Percentiles rank a stretch among this genome's conserved stretches.
Conservation (phyloP, 2,888 invertebrate genomes). For the Melieria crassipennis region DNA sequence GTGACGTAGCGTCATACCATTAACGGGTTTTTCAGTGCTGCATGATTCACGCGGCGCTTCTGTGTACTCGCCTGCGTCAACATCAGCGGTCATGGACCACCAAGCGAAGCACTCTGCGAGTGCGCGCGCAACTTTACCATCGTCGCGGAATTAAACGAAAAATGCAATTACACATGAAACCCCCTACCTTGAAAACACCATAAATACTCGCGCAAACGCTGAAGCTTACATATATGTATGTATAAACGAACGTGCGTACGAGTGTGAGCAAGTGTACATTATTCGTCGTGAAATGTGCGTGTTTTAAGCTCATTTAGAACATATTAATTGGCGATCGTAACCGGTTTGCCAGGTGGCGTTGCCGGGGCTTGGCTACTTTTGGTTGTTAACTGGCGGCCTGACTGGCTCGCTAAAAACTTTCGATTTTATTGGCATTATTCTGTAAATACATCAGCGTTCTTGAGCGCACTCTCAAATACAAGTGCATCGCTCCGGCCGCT, state of each 20-base stretch:
- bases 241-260: background rate
- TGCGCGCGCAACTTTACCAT: background rate
- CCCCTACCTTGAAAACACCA: background rate
- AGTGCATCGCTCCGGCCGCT: constrained; percentile 34
- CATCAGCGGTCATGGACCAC: background rate
- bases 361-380: background rate
- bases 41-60: background rate
- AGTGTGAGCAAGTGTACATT: background rate
- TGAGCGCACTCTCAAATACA: constrained; percentile 38
- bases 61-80: background rate
- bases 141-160: constrained; percentile 13
- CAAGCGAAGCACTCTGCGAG: background rate
- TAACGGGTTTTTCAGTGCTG: background rate
- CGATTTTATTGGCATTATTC: constrained; percentile 29
- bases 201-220: background rate
- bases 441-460: constrained; percentile 31
- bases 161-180: background rate
- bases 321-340: constrained; percentile 2
- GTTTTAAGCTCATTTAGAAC: constrained; percentile 10
- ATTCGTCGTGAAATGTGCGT: background rate
- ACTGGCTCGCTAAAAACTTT: constrained; percentile 10
- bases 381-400: background rate
- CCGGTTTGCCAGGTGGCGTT: constrained; percentile 17
- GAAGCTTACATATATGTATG: background rate
- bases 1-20: too few relatives aligned